Evolutionary conservation across 2,888 invertebrate genomes (phyloP).

Genomic region (Schizotus pectinicornis): DNA sequence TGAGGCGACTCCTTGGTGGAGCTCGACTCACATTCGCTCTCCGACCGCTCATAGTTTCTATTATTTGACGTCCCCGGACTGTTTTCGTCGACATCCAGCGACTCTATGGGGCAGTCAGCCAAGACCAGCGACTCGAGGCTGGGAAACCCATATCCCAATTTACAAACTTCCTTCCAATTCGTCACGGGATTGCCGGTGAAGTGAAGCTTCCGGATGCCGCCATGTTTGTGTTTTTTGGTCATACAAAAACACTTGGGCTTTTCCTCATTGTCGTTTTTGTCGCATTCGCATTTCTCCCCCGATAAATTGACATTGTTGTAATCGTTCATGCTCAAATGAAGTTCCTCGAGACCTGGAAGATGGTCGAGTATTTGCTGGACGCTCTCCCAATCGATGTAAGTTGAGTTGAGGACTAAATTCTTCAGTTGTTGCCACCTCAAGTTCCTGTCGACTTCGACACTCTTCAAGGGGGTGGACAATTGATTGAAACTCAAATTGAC

Average conservation of each 20-base stretch:
- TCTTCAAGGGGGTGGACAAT: conserved; percentile 72
- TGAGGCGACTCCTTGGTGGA: conserved; percentile 64
- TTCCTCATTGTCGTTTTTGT: conserved; percentile 30
- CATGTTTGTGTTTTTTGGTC: conserved; percentile 60
- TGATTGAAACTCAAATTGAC: conserved; percentile 92
- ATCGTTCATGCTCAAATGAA: conserved; percentile 91
- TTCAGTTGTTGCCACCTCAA: conserved; percentile 67
- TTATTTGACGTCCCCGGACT: conserved; percentile 7
- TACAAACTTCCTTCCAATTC: conserved; percentile 82
- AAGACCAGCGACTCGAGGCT: conserved; percentile 83
- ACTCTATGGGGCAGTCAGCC: conserved; percentile 81
- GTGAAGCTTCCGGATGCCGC: conserved; percentile 78
- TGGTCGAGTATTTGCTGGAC: conserved; percentile 77
- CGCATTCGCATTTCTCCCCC: conserved; percentile 46
- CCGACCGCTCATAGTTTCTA: conserved; percentile 54
- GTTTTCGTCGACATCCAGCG: conserved; percentile 54
- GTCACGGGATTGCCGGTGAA: conserved; percentile 88
- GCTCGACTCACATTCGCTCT: conserved; percentile 66
- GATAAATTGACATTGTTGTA: conserved; percentile 78
- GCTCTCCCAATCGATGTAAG: conserved; percentile 84
- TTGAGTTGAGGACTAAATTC: conserved; percentile 86
- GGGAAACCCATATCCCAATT: conserved; percentile 86
- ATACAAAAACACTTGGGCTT: conserved; percentile 37
- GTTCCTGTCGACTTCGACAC: conserved; percentile 49
- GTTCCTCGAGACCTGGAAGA: conserved; percentile 83